Evolutionary conservation across 2,113 vertebrate genomes (phyloP), one percentile per base, ranked within the genome.

Genomic region (Gallinago jamesoni): DNA sequence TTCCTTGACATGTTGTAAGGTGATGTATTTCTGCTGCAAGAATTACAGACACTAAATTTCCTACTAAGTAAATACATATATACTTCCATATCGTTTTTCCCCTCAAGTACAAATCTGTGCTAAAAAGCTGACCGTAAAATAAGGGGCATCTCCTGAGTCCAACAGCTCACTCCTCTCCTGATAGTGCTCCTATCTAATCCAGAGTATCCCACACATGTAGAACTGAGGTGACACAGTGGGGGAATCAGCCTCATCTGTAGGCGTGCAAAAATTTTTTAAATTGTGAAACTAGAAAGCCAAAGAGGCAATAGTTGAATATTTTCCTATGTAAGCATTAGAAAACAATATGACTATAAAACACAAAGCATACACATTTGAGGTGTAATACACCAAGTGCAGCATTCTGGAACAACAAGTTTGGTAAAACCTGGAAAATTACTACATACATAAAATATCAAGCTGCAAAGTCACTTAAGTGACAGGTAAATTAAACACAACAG

Each of bases 401-500:
- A 87, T 85, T 95, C 86, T 93, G 77, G 47, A 93, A 66, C 22
- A 93, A 66, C 22, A 85, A 76, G 87, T 87, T 80, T 82, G 52
- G 53, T 64, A 56, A 82, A 89, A 81, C 84, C 53, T 93, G 87
- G 78, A 83, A 87, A 94, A 95, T 88, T 24, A 93, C 85, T 91
- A 62, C 79, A 75, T 82, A 83, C 70, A 94, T 76, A 90, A 94
- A 89, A 84, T 59, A 91, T 68, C 79, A 95, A 95, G 57, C 91
- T 87, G 57, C 80, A 82, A 87, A 84, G 78, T 84, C 91, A 85
- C 76, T 43, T 77, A 94, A 95, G 64, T 93, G 91, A 90, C 81
- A 94, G 81, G 85, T 81, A 94, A 93, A 90, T 87, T 95, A 93
- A 94, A 96, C 69, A 91, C 76, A 90, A 37, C 68, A 78, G 67